A percentile compares a stretch with the other conserved stretches of the same genome.
phyloP scores from a whole-genome alignment of 2,888 invertebrate genomes.

The Drosophila nigricruria region DNA sequence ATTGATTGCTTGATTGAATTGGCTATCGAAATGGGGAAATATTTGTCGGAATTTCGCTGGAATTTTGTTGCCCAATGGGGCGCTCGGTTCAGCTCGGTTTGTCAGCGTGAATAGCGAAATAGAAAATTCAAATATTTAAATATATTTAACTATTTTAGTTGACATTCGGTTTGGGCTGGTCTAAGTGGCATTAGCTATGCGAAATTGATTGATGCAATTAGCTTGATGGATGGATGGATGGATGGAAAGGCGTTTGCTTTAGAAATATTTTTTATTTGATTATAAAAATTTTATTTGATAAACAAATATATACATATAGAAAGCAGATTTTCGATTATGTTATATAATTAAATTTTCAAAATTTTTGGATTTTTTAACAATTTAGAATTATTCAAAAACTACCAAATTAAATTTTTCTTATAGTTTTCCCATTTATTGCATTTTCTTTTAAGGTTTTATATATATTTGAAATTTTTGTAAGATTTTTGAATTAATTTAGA shows the following conservation, averaged over 20 bases:
- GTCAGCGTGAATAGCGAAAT: background rate
- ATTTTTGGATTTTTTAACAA: too few relatives aligned
- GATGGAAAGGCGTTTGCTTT: background rate
- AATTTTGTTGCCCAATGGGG: constrained; percentile 12
- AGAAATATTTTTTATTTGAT: background rate
- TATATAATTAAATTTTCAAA: too few relatives aligned
- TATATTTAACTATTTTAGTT: background rate
- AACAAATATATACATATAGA: too few relatives aligned
- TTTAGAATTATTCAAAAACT: too few relatives aligned
- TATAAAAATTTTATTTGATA: too few relatives aligned
- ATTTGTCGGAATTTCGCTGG: constrained; percentile 25
- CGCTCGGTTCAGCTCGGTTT: constrained; percentile 1
- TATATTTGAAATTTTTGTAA: too few relatives aligned
- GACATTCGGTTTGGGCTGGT: background rate
- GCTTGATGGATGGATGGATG: background rate
- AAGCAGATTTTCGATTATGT: too few relatives aligned
- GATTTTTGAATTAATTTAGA: too few relatives aligned
- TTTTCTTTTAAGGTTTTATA: too few relatives aligned
- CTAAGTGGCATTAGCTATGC: constrained; percentile 15
- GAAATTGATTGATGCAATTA: constrained; percentile 32
- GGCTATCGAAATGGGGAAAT: constrained; percentile 48
- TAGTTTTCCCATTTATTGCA: too few relatives aligned
- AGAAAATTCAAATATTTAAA: constrained; percentile 8
- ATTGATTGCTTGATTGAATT: constrained; percentile 80
- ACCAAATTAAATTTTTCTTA: too few relatives aligned